Evolutionary conservation across 64 coral and sea anemone species (phyloP).

Genomic region (Pachyseris speciosa): DNA sequence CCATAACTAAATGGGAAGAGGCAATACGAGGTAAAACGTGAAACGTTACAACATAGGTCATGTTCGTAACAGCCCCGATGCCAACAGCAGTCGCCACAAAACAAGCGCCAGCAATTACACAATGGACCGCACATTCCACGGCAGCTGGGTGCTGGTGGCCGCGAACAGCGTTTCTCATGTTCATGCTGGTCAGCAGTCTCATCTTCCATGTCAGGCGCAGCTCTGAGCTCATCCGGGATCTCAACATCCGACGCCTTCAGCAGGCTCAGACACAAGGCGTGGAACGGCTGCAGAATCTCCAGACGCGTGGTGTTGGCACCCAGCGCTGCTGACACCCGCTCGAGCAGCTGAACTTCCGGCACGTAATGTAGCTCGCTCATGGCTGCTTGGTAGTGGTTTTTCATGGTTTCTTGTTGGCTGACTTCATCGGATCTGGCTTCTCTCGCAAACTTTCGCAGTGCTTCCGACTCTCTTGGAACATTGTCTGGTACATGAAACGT

Average conservation of each 20-base stretch:
- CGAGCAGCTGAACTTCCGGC: slow-evolving; percentile 8
- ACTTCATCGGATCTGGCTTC: neutral
- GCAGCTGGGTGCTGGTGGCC: neutral
- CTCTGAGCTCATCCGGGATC: neutral
- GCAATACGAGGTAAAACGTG: neutral
- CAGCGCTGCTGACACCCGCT: slow-evolving; percentile 9
- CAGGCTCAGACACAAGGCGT: slow-evolving; percentile 21
- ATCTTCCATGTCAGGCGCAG: neutral
- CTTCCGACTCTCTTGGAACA: neutral
- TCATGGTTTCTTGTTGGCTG: neutral
- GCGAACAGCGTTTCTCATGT: neutral
- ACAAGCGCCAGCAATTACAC: slow-evolving; percentile 18
- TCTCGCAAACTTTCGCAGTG: neutral
- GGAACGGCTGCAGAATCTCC: slow-evolving; percentile 9
- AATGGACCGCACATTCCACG: slow-evolving; percentile 22
- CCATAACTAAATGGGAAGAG: neutral
- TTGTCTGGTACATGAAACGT: neutral
- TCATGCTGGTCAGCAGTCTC: neutral
- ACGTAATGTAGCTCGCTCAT: slow-evolving; percentile 5
- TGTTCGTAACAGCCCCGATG: slow-evolving; percentile 56
- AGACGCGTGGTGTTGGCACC: neutral
- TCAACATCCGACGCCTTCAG: neutral
- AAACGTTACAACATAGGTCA: slow-evolving; percentile 17
- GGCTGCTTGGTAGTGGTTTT: neutral
- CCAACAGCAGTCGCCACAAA: slow-evolving; percentile 65